Conservation (phyloP, 64 coral and sea anemone genomes). For the Montipora efflorescens region DNA sequence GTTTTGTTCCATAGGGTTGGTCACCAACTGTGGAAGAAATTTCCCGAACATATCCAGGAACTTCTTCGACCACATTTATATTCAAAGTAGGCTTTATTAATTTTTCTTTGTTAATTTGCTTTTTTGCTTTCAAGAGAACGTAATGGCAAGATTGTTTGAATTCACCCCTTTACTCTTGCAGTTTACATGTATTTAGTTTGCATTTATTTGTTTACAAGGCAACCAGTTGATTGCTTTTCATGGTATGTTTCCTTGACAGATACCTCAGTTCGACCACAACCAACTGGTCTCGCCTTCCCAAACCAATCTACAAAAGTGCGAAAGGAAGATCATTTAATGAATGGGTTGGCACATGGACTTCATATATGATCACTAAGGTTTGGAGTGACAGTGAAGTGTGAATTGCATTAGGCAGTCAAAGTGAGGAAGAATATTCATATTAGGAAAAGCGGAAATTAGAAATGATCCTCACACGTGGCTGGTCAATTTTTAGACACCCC, state of each 20-base stretch:
- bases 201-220: too few relatives aligned
- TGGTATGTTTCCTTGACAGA: slow-evolving; percentile 22
- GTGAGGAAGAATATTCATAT: too few relatives aligned
- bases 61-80: slow-evolving; percentile 87
- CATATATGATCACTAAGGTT: slow-evolving; percentile 95
- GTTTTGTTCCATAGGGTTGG: slow-evolving; percentile 60
- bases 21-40: slow-evolving; percentile 83
- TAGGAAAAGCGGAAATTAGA: too few relatives aligned
- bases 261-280: slow-evolving; percentile 85
- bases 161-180: too few relatives aligned
- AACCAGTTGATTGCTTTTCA: too few relatives aligned
- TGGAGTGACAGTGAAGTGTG: too few relatives aligned
- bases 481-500: too few relatives aligned
- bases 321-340: slow-evolving; percentile 86
- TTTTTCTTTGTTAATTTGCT: neutral
- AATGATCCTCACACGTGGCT: too few relatives aligned
- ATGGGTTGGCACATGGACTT: slow-evolving; percentile 94
- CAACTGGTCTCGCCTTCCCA: slow-evolving; percentile 84
- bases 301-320: slow-evolving; percentile 88
- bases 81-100: slow-evolving; percentile 85
- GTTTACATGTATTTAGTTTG: too few relatives aligned
- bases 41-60: slow-evolving; percentile 97
- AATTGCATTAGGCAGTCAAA: too few relatives aligned
- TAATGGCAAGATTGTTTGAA: neutral
- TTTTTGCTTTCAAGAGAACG: neutral